phyloP scores from a whole-genome alignment of 2,888 invertebrate genomes.

The Lypha dubia region DNA sequence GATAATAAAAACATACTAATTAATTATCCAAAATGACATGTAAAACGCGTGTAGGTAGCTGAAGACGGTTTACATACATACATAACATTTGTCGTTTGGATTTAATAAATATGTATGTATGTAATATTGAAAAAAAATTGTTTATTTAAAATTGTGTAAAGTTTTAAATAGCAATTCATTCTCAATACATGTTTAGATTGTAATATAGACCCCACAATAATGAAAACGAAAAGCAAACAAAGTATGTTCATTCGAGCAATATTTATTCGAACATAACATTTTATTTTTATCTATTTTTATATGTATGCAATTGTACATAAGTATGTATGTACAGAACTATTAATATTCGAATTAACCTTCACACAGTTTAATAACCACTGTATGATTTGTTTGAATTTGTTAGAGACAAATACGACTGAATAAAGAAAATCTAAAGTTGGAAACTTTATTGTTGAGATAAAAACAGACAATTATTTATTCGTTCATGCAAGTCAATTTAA shows the following conservation, averaged over 20 bases:
- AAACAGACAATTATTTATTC: too few species aligned
- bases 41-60: neutral
- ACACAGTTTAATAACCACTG: slow-evolving; percentile 62
- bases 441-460: neutral
- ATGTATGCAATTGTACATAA: too few species aligned
- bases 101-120: too few species aligned
- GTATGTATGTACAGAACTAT: slow-evolving; percentile 43
- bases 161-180: neutral
- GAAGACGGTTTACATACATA: neutral
- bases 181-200: neutral
- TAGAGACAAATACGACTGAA: slow-evolving; percentile 36
- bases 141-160: slow-evolving; percentile 7
- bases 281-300: neutral
- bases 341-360: slow-evolving; percentile 66
- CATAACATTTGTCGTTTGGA: neutral
- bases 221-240: slow-evolving; percentile 8
- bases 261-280: neutral
- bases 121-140: neutral
- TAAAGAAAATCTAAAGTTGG: slow-evolving; percentile 16
- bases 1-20: slow-evolving; percentile 9
- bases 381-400: slow-evolving; percentile 37
- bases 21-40: slow-evolving; percentile 11
- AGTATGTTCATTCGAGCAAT: slow-evolving; percentile 14
- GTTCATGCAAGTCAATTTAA: slow-evolving; percentile 1
- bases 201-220: slow-evolving; percentile 15